Evolutionary conservation across 2,113 vertebrate genomes (phyloP).

Genomic region (Syrmaticus mikado): DNA sequence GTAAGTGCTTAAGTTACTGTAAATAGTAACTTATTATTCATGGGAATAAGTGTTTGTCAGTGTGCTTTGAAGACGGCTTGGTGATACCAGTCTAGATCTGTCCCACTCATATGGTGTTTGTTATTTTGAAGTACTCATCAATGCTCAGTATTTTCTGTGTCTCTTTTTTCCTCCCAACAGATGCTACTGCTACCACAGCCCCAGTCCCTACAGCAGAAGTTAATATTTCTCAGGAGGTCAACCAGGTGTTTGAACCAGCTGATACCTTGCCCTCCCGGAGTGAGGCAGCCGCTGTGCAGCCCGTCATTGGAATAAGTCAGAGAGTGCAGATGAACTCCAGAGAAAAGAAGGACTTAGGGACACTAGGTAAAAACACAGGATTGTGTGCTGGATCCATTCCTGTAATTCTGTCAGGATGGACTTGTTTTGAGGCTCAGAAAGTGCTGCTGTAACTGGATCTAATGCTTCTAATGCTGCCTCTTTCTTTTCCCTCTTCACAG

Average conservation of each 20-base stretch:
- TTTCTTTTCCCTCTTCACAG: slow-evolving; percentile 67
- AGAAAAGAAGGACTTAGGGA: slow-evolving; percentile 92
- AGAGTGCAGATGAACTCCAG: slow-evolving; percentile 85
- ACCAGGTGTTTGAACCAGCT: slow-evolving; percentile 69
- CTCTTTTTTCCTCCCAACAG: neutral
- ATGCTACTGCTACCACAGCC: neutral
- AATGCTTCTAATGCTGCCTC: neutral
- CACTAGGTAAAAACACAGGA: slow-evolving; percentile 77
- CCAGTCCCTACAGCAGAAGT: neutral
- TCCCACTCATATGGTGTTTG: neutral
- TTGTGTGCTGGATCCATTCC: neutral
- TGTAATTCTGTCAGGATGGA: neutral
- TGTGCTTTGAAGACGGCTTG: neutral
- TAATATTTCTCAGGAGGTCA: neutral
- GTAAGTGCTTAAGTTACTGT: neutral
- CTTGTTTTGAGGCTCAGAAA: neutral
- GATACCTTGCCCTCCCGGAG: slow-evolving; percentile 69
- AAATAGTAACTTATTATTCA: no score
- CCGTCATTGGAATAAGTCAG: slow-evolving; percentile 89
- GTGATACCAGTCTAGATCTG: neutral
- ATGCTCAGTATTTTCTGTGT: neutral
- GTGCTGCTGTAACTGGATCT: neutral
- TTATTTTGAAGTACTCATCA: neutral
- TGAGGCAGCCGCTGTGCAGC: slow-evolving; percentile 82
- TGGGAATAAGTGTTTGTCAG: neutral